These are phyloP conservation scores for Mimumesa dahlbomi DNA, from an alignment of 2,888 invertebrate species.

Conservation along the genomic window DNA sequence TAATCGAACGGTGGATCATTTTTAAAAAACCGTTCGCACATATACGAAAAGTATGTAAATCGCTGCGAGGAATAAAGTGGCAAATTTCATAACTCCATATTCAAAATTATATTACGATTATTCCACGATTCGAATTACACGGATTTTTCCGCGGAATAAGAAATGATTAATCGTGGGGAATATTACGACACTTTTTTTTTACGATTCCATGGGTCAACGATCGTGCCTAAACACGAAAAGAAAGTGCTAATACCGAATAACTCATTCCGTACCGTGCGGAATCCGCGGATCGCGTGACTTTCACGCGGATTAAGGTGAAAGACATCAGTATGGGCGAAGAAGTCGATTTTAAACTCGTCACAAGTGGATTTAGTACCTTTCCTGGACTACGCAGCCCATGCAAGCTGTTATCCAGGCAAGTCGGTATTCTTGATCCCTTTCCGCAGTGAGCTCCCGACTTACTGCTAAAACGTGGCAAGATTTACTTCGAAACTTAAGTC, in stretches of 20 bases:
- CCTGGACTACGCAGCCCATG: slow-evolving; percentile 62
- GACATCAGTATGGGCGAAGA: slow-evolving; percentile 70
- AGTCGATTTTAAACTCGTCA: slow-evolving; percentile 74
- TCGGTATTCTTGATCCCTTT: slow-evolving; percentile 75
- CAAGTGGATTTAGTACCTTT: slow-evolving; percentile 75
- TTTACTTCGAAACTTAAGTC: slow-evolving; percentile 79
- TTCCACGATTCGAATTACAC: no score
- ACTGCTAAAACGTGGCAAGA: slow-evolving; percentile 80
- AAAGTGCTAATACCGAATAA: slow-evolving; percentile 2
- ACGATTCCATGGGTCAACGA: no score
- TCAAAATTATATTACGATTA: no score
- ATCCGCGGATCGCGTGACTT: slow-evolving; percentile 17
- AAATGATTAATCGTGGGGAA: no score
- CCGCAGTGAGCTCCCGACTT: slow-evolving; percentile 78
- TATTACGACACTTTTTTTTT: no score
- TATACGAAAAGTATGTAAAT: no score
- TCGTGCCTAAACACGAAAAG: no score
- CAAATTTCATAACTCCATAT: no score
- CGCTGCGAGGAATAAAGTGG: no score
- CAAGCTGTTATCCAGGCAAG: slow-evolving; percentile 68
- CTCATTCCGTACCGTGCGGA: not conserved
- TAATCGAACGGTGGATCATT: no score
- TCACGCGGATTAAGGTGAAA: slow-evolving; percentile 56
- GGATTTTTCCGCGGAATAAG: no score
- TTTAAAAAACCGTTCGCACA: no score